Evolutionary conservation across 2,797 vertebrate genomes (phyloP).

Genomic region (Varecia variegata): DNA sequence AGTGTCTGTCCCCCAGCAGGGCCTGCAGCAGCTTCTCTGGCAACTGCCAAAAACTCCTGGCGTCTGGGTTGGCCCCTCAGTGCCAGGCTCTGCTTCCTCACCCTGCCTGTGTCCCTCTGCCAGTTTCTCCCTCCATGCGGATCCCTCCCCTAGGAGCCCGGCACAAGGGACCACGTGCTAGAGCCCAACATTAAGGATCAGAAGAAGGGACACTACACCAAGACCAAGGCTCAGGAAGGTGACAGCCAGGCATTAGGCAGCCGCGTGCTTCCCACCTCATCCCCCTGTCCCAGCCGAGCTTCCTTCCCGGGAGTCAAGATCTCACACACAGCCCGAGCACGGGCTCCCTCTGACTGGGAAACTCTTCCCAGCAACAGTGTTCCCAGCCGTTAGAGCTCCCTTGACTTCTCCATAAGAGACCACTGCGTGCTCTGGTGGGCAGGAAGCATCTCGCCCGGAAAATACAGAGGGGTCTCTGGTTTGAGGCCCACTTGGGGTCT

Average conservation of each 20-base stretch:
- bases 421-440: not conserved
- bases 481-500: not conserved
- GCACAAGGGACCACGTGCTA: not conserved
- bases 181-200: not conserved
- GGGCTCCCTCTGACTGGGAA: not conserved
- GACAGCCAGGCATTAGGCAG: too few species aligned
- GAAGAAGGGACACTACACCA: not conserved
- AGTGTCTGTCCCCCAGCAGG: fast-evolving
- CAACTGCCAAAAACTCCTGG: not conserved
- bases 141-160: not conserved
- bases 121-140: not conserved
- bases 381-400: not conserved
- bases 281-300: not conserved
- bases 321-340: not conserved
- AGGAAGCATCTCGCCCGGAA: not conserved
- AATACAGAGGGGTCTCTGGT: not conserved
- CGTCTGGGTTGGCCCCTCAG: not conserved
- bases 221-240: not conserved
- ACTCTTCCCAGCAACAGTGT: not conserved
- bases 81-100: not conserved
- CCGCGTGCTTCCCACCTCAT: not conserved
- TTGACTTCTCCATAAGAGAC: not conserved
- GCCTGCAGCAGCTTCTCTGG: not conserved
- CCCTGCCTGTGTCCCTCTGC: not conserved
- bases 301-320: not conserved